Evolutionary conservation across 2,888 invertebrate genomes (phyloP).

Genomic region (Nemotelus pantherinus): DNA sequence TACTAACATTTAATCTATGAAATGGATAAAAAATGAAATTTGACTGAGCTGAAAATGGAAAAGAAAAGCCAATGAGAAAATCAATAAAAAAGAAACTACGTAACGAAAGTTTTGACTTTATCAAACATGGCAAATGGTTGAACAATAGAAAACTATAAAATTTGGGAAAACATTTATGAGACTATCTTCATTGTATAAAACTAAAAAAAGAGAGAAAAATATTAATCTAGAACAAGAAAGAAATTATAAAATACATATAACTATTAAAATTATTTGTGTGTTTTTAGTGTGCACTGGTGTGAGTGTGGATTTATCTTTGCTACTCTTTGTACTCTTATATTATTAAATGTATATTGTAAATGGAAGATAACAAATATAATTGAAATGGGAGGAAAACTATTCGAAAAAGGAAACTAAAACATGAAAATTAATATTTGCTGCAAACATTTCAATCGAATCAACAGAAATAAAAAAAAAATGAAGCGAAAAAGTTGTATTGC

Average conservation of each 20-base stretch:
- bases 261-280: conserved; percentile 31
- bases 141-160: no score
- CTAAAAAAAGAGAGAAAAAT: background rate
- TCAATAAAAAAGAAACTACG: no score
- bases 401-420: background rate
- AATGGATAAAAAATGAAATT: no score
- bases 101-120: no score
- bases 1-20: no score
- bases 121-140: no score
- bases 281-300: conserved; percentile 6
- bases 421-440: no score
- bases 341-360: background rate
- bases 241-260: background rate
- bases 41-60: no score
- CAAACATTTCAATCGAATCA: background rate
- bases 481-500: background rate
- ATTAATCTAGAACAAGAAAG: conserved; percentile 3
- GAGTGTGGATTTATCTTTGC: conserved; percentile 41
- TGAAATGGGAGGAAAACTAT: conserved; percentile 7
- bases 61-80: no score
- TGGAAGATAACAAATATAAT: conserved; percentile 8
- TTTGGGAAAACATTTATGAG: no score
- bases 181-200: no score
- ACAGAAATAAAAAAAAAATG: background rate
- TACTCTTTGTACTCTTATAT: conserved; percentile 43